Conservation (phyloP, 2,797 vertebrate species). For the Nannoperca obscura region DNA sequence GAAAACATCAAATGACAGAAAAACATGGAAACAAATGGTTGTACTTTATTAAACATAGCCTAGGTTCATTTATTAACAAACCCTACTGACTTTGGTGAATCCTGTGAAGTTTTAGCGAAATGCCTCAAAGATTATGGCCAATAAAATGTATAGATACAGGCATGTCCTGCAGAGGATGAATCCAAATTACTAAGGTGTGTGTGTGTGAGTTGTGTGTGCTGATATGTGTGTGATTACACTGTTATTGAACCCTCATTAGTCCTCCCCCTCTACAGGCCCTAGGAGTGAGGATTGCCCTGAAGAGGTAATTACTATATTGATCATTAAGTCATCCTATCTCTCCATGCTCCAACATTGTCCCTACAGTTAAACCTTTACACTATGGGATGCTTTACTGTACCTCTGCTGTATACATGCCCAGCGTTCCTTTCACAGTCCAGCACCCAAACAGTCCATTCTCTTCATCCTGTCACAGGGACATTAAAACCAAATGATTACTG, state of each 20-base stretch:
- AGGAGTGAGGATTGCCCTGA: slow-evolving; percentile 34
- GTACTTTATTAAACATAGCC: not conserved
- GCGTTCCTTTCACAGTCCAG: not conserved
- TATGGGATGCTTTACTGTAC: not conserved
- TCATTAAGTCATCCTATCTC: slow-evolving; percentile 34
- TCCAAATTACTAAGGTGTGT: not conserved
- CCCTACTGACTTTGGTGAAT: not conserved
- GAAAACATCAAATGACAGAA: not conserved
- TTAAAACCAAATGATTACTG: not conserved
- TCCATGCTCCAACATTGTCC: slow-evolving; percentile 7
- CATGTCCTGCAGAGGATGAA: too few species aligned
- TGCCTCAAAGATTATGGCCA: not conserved
- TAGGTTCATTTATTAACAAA: not conserved
- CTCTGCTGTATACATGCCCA: not conserved
- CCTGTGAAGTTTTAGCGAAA: not conserved
- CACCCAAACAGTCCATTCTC: not conserved
- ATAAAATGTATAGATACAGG: not conserved
- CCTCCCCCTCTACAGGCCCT: slow-evolving; percentile 5
- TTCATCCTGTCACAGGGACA: not conserved
- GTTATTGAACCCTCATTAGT: slow-evolving; percentile 37
- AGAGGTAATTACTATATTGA: slow-evolving; percentile 62
- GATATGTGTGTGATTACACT: slow-evolving; percentile 1
- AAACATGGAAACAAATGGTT: not conserved
- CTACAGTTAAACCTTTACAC: slow-evolving; percentile 37
- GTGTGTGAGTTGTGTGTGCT: slow-evolving; percentile 11